Base-by-base conservation (phyloP, 2,888 invertebrate genomes). In the Kuschelorhynchus macadamiae region DNA sequence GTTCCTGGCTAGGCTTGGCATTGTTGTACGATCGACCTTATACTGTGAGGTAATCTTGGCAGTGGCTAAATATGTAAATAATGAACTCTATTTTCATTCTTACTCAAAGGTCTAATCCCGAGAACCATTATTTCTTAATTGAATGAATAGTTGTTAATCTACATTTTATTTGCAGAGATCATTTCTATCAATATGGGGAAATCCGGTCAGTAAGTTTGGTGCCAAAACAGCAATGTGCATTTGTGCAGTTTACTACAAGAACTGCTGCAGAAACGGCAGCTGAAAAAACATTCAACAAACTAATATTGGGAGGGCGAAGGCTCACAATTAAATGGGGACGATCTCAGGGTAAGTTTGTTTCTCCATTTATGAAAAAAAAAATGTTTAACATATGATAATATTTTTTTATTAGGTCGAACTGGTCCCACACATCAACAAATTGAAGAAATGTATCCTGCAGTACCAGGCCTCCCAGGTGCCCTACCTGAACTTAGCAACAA, bases 301-400 rank as follows among this genome's bases (percentile, higher is more conserved):
- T 98, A 25, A 91, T 92, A 39, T 72, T 84, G 32, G 93, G 93
- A 32, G 96, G 96, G 0, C 89, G 96, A 71, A 88, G 97, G 49
- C 87, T 98, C 1, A 96, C 96, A n/a, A 97, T 99, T 71, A 97
- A 98, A 81, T 99, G 99, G 99, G 98, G 98, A 0, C 91, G 96
- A 77, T 96, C 97, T 0, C 98, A 98, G 85, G 97, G 69, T 68
- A 62, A 60, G 30, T 11, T 32, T 59, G 25, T 5, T 5, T 25
- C 7, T 25, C 7, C 25, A 3, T 25, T 5, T 5, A 5, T 25
- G 7, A 25, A 3, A 5, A 25, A 25, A 25, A 7, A 7, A 25
- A 25, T 25, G 25, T 25, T 25, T 7, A 5, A 25, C 7, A 7
- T 25, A 25, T 12, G 9, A 12, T 25, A 14, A 25, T 21, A 21